Evolutionary conservation across 92 coral and sea anemone genomes (phyloP), one percentile per base, ranked within the genome.

Genomic region (Montipora capitata): DNA sequence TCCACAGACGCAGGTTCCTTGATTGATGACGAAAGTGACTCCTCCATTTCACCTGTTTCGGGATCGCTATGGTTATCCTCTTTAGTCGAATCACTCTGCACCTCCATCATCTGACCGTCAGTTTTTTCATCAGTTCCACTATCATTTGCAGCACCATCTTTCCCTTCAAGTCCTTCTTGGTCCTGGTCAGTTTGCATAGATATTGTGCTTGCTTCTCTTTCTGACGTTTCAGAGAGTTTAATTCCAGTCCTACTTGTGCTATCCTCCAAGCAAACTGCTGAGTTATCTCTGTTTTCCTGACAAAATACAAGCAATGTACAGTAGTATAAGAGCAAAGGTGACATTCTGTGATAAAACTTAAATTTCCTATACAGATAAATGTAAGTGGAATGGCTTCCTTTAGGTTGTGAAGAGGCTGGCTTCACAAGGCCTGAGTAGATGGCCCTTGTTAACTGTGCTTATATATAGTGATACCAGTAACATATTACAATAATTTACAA

Each of bases 51-150:
- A 10, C 83, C 89, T 0, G 89, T 76, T 16, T 85, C 89, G 5
- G 89, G 75, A 85, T 85, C 89, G 52, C 89, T 85, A 66, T 76
- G 81, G 38, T 67, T 56, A 13, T 51, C 89, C 4, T 85, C 82
- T n/a, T 64, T 64, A 2, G 39, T 15, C 48, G 44, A 39, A 14
- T 72, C 78, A 38, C 15, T 17, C 43, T 52, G 75, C 1, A 14
- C 18, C 4, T 59, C 79, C 5, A 72, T 12, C 15, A 27, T 59
- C 35, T 17, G 56, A 57, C 56, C 69, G 5, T 13, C 49, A 70
- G 14, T 57, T 42, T 59, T 82, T 38, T 59, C 72, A 12, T 83
- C 79, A 41, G 79, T 51, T 43, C 57, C 48, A 15, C 45, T 44
- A 13, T 72, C 87, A 3, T 20, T 43, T 20, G 71, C 52, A 17